Conservation (phyloP, 2,797 vertebrate species). For the Enoplosus armatus region DNA sequence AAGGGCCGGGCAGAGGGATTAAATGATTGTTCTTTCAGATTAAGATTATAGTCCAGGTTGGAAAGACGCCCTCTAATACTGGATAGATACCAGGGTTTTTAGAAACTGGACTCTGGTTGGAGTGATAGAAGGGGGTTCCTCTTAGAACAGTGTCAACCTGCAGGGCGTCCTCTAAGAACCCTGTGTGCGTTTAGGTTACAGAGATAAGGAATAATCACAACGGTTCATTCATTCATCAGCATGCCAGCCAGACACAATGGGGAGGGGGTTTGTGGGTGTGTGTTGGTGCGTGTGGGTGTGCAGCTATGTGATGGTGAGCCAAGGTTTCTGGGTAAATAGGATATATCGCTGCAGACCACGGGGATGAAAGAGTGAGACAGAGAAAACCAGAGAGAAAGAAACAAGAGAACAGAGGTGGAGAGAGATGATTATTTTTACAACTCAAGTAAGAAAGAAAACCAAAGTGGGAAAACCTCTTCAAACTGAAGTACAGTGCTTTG, state of each 20-base stretch:
- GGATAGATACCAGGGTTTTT: conserved; percentile 37
- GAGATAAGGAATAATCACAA: conserved; percentile 69
- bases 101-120: conserved; percentile 20
- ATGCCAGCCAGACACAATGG: conserved; percentile 75
- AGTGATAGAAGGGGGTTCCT: conserved; percentile 26
- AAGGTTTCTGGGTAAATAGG: conserved; percentile 66
- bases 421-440: conserved; percentile 26
- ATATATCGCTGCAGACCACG: conserved; percentile 58
- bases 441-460: conserved; percentile 21
- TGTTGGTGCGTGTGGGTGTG: conserved; percentile 25
- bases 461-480: conserved; percentile 21
- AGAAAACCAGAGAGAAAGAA: conserved; percentile 11
- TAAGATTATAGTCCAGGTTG: conserved; percentile 60
- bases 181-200: conserved; percentile 65
- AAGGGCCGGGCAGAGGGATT: conserved; percentile 43
- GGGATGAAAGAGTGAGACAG: conserved; percentile 33
- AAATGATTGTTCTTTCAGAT: conserved; percentile 56
- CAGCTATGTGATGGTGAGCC: conserved; percentile 56
- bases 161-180: conserved; percentile 46
- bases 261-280: conserved; percentile 39
- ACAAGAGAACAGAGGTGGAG: neutral
- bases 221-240: conserved; percentile 76
- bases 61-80: conserved; percentile 15
- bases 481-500: conserved; percentile 13
- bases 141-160: conserved; percentile 42